A percentile compares a stretch with the other conserved stretches of the same genome.
Evolutionary conservation across 2,888 invertebrate species (phyloP).

Genomic region (Aromia moschata): DNA sequence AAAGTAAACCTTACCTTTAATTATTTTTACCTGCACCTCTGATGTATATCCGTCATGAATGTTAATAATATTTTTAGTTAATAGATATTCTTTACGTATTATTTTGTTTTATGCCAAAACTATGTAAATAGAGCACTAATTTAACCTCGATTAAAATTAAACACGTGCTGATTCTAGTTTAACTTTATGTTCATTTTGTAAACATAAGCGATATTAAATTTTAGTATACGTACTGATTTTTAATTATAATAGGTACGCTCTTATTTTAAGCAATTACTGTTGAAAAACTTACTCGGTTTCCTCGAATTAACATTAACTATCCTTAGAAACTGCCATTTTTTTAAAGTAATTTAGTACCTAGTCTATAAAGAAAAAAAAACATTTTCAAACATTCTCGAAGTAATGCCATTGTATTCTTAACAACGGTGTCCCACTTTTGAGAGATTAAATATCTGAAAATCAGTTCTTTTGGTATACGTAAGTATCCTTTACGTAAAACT

Average conservation of each 20-base stretch:
- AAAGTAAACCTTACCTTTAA: background rate
- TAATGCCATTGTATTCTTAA: too few species aligned
- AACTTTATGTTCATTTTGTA: slow-evolving; percentile 19
- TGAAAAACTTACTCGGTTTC: background rate
- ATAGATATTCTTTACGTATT: slow-evolving; percentile 14
- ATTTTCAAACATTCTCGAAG: too few species aligned
- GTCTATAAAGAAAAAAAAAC: too few species aligned
- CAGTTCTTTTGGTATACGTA: too few species aligned
- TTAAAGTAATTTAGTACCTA: too few species aligned
- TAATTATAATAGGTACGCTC: slow-evolving; percentile 15
- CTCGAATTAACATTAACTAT: too few species aligned
- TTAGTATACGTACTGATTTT: slow-evolving; percentile 7
- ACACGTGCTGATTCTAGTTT: slow-evolving; percentile 16
- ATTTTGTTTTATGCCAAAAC: slow-evolving; percentile 14
- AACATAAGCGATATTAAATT: slow-evolving; percentile 24
- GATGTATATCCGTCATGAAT: slow-evolving; percentile 15
- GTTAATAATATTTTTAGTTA: slow-evolving; percentile 9
- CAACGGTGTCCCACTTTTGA: too few species aligned
- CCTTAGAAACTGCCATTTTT: too few species aligned
- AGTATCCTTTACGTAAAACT: too few species aligned
- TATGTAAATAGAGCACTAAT: slow-evolving; percentile 20
- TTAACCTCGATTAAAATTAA: slow-evolving; percentile 25
- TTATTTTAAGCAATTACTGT: background rate
- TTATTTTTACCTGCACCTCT: slow-evolving; percentile 12
- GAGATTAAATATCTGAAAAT: too few species aligned